Base-by-base conservation (phyloP, 2,888 invertebrate genomes). In the Drosophila dives region DNA sequence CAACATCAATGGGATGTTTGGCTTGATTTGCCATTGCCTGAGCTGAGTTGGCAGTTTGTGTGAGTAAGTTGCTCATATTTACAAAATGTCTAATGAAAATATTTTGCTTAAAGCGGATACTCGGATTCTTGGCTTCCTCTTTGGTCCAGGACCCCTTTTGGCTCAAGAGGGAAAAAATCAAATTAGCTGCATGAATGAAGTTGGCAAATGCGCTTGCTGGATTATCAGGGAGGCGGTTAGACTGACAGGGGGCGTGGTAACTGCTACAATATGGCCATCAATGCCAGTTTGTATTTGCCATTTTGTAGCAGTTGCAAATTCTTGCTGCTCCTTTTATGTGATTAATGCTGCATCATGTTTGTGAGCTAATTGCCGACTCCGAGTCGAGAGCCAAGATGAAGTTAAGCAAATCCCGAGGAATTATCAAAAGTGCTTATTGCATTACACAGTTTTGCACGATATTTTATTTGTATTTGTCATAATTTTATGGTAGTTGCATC, bases 51-150 rank as follows among this genome's bases (percentile, higher is more conserved):
- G 54, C 77, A 78, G 69, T 68, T 68, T 75, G 38, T 38, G 65
- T 60, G 56, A 72, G 68, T 68, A 85, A 87, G 87, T 83, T 75
- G 81, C 80, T 86, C 85, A 86, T 86, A 86, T 86, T 88, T 86
- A 83, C 82, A 80, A 86, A 86, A 88, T 80, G 86, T 86, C 88
- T 88, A 88, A 86, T 86, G 88, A 88, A 86, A 86, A 83, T 86
- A 86, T 86, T 88, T 86, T 74, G 81, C 78, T 58, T 58, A 34
- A 26, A 60, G 64, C 68, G 60, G 72, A 66, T 75, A 67, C 63
- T 10, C 48, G 29, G 17, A 12, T 64, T 26, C 40, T 38, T 26
- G 12, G 26, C 11, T 38, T 32, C 29, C 23, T 32, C 10, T 51
- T 29, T 36, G 34, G 54, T 38, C 26, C 54, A 26, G 26, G 1